Base-by-base conservation (phyloP, 2,797 vertebrate species). In the Epinephelus coioides region DNA sequence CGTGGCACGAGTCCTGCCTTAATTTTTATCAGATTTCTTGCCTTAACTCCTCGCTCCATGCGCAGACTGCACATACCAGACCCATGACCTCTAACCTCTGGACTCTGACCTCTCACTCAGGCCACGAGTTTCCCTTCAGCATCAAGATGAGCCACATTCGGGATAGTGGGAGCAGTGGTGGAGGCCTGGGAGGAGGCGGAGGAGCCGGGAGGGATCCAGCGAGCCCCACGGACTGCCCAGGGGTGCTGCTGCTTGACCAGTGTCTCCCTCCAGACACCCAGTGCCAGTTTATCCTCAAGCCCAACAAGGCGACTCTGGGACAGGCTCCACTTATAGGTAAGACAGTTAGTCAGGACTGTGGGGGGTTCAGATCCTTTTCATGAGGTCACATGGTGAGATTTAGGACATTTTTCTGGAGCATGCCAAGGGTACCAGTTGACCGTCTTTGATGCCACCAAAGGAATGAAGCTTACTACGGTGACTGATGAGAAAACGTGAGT, bases 131-230 rank as follows among this genome's bases (percentile, higher is more conserved):
- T 91, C 98, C 98, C 78, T 98, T 97, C 88, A 97, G 96, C 90
- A 98, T 99, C 76, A 98, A 98, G 96, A 98, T 98, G 97, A 98
- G 96, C 94, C 97, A 99, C 87, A 95, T 99, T 72, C 96, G 97
- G 6, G 95, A 97, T 0, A 78, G 91, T 1, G 86, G 87, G 57
- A 78, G 79, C 78, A 60, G 71, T 3, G 14, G 67, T 3, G 91
- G 69, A 54, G 89, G 87, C 27, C 72, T 44, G 4, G 86, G 66
- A 71, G 82, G 71, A 40, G 83, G 40, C 9, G 40, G 40, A 12
- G 40, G 86, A 60, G 64, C 10, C 60, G 91, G 93, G 21, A 73
- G 79, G 69, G 92, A 95, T 63, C 86, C 89, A 1, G 53, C 67
- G 6, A 94, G 89, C 82, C 93, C 95, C 60, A 76, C 93, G 46